Evolutionary conservation across 2,888 invertebrate genomes (phyloP).

Genomic region (Branchipolynoe longqiensis): DNA sequence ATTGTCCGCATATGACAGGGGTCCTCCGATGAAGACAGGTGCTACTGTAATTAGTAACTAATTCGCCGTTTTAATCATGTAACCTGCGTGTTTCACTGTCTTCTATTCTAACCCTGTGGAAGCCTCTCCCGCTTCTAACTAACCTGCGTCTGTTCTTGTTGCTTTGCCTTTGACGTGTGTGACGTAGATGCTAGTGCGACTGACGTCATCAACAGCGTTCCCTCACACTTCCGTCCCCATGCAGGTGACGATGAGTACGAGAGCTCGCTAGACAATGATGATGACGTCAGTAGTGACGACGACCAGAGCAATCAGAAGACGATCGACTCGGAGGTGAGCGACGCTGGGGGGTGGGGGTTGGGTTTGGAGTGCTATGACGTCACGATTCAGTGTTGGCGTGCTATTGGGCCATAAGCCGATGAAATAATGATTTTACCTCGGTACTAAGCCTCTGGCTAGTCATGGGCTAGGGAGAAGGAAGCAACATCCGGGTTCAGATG

Average conservation of each 20-base stretch:
- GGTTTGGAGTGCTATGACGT: too few relatives aligned
- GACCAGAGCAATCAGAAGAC: slow-evolving; percentile 61
- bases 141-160: slow-evolving; percentile 40
- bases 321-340: slow-evolving; percentile 65
- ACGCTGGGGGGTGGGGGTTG: too few relatives aligned
- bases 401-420: too few relatives aligned
- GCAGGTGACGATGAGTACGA: slow-evolving; percentile 72
- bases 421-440: too few relatives aligned
- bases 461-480: too few relatives aligned
- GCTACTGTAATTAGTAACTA: too few relatives aligned
- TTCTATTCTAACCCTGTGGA: slow-evolving; percentile 2
- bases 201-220: slow-evolving; percentile 43
- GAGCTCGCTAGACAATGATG: slow-evolving; percentile 80
- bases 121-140: neutral
- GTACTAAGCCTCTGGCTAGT: too few relatives aligned
- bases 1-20: too few relatives aligned
- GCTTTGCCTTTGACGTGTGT: slow-evolving; percentile 16
- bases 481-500: too few relatives aligned
- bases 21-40: too few relatives aligned
- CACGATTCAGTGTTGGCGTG: too few relatives aligned
- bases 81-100: neutral
- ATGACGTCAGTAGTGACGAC: slow-evolving; percentile 81
- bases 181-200: slow-evolving; percentile 34
- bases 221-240: slow-evolving; percentile 47
- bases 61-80: neutral